Conservation (phyloP, 2,888 invertebrate genomes). For the Coecobrya sp. region DNA sequence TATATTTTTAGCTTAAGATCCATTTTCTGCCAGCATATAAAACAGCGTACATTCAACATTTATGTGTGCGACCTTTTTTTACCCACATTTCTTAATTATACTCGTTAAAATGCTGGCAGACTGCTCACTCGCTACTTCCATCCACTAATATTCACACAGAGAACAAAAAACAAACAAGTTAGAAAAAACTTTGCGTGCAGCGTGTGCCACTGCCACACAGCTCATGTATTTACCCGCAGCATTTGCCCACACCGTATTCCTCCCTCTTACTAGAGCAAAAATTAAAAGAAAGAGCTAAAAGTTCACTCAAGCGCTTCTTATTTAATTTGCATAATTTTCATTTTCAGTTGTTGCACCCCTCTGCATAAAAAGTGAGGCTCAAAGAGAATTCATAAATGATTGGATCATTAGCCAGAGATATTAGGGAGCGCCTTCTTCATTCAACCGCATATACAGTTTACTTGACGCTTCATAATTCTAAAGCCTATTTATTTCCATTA, state of each 20-base stretch:
- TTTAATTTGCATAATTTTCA: conserved; percentile 44
- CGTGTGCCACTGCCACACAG: background rate
- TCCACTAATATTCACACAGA: background rate
- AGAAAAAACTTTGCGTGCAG: background rate
- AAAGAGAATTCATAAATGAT: background rate
- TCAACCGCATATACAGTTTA: background rate
- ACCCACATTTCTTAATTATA: conserved; percentile 67
- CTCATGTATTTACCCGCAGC: background rate
- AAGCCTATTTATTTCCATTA: conserved; percentile 10
- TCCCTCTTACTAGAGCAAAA: background rate
- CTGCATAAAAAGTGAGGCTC: background rate
- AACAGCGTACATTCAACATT: background rate
- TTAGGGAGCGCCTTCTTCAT: background rate
- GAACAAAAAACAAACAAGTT: background rate
- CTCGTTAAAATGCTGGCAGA: conserved; percentile 31
- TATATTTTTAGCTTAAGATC: background rate
- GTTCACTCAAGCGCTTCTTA: conserved; percentile 1
- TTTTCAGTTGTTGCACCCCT: background rate
- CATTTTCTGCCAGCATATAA: background rate
- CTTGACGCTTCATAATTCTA: background rate
- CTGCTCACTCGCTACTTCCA: background rate
- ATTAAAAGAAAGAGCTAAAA: background rate
- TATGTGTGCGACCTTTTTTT: conserved; percentile 34
- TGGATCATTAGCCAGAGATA: background rate
- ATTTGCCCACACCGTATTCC: background rate